phyloP scores from a whole-genome alignment of 2,888 invertebrate genomes.

The Baronia brevicornis region DNA sequence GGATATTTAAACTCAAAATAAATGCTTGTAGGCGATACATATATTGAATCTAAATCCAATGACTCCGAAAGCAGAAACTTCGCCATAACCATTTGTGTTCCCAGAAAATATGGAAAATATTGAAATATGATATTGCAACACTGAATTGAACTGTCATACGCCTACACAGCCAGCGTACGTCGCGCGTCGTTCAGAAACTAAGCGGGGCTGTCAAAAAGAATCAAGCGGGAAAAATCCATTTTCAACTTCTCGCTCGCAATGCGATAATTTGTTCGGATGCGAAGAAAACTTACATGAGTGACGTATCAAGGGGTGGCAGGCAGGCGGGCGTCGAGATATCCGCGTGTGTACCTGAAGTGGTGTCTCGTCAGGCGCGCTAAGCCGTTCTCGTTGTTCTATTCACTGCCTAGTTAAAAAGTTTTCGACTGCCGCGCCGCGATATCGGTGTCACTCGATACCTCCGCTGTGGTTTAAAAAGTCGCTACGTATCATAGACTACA shows the following conservation, averaged over 20 bases:
- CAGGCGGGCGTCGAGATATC: conserved; percentile 32
- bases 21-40: too few relatives aligned
- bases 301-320: conserved; percentile 57
- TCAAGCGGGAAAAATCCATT: conserved; percentile 33
- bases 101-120: too few relatives aligned
- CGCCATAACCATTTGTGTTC: too few relatives aligned
- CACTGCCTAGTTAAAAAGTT: conserved; percentile 54
- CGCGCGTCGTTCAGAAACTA: conserved; percentile 9
- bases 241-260: conserved; percentile 32
- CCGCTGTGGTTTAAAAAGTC: conserved; percentile 18
- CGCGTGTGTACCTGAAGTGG: conserved; percentile 41
- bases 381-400: conserved; percentile 35
- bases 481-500: not conserved
- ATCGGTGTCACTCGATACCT: conserved; percentile 41
- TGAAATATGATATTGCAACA: not conserved
- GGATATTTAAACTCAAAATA: too few relatives aligned
- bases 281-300: conserved; percentile 63
- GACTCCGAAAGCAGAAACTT: too few relatives aligned
- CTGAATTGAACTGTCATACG: not conserved
- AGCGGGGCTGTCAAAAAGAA: conserved; percentile 12
- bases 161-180: not conserved
- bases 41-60: too few relatives aligned
- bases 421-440: conserved; percentile 50
- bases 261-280: conserved; percentile 32
- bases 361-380: conserved; percentile 50